phyloP scores from a whole-genome alignment of 2,888 invertebrate genomes.

The Coecobrya sp. region DNA sequence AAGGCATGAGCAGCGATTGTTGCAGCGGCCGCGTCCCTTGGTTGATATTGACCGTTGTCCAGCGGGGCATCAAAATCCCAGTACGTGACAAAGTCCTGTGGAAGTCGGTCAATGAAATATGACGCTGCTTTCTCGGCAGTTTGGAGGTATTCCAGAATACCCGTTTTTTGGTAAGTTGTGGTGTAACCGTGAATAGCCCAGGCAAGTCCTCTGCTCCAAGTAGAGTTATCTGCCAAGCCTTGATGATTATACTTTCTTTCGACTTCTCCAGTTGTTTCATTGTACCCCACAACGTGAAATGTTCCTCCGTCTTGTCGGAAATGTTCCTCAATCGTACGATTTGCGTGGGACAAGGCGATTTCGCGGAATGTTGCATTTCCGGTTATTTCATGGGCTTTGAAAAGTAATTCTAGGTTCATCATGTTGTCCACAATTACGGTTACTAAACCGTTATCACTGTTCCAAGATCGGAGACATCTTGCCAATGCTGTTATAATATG shows the following conservation, averaged over 20 bases:
- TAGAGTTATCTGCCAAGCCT: conserved; percentile 82
- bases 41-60: conserved; percentile 78
- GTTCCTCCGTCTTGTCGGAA: conserved; percentile 81
- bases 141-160: conserved; percentile 62
- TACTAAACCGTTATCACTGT: conserved; percentile 81
- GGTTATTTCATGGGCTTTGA: conserved; percentile 78
- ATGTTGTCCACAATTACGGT: conserved; percentile 86
- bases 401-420: conserved; percentile 85
- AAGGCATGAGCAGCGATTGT: conserved; percentile 82
- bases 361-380: conserved; percentile 77
- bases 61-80: conserved; percentile 85
- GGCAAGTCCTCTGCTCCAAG: conserved; percentile 84
- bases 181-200: conserved; percentile 84
- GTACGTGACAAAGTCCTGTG: conserved; percentile 82
- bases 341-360: conserved; percentile 82
- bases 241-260: conserved; percentile 84
- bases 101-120: conserved; percentile 80
- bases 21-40: conserved; percentile 85
- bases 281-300: conserved; percentile 84
- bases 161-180: conserved; percentile 78
- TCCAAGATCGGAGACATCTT: conserved; percentile 84
- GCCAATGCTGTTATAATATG: conserved; percentile 69
- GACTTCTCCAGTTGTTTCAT: conserved; percentile 79
- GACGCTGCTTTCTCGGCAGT: conserved; percentile 81
- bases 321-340: conserved; percentile 83